Conservation (phyloP, 2,888 invertebrate species). For the Habrosyne pyritoides region DNA sequence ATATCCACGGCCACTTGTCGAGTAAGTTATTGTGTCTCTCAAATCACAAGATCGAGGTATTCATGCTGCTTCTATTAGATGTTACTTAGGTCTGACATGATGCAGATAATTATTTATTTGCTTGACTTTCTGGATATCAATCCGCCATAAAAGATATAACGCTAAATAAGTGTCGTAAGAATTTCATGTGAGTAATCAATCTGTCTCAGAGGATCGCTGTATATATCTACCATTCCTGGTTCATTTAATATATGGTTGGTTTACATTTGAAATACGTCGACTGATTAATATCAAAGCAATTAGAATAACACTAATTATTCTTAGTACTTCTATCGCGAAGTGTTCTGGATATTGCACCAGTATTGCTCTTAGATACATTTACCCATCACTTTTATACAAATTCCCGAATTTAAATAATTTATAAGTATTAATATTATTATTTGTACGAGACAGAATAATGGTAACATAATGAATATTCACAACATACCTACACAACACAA, state of each 20-base stretch:
- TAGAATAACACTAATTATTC: not conserved
- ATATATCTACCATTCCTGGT: not conserved
- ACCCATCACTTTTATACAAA: too few species aligned
- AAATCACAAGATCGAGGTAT: too few species aligned
- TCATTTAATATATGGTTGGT: not conserved
- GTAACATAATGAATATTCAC: not conserved
- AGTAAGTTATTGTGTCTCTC: too few species aligned
- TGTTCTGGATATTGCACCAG: not conserved
- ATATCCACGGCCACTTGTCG: too few species aligned
- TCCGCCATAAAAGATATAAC: constrained; percentile 16
- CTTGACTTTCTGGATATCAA: not conserved
- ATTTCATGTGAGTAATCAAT: constrained; percentile 18
- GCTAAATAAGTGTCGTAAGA: constrained; percentile 18
- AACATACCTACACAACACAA: too few species aligned
- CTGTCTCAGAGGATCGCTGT: constrained; percentile 6
- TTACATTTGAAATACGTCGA: not conserved
- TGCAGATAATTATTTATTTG: not conserved
- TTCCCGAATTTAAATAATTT: too few species aligned
- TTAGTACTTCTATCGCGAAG: not conserved
- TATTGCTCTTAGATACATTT: too few species aligned
- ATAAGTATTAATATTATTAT: too few species aligned
- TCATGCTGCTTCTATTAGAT: too few species aligned
- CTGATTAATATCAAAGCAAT: not conserved
- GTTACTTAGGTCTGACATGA: not conserved
- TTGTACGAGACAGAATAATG: not conserved